These are phyloP conservation scores for Eurytoma adleriae DNA, from an alignment of 2,888 invertebrate species.

Conservation along the genomic window DNA sequence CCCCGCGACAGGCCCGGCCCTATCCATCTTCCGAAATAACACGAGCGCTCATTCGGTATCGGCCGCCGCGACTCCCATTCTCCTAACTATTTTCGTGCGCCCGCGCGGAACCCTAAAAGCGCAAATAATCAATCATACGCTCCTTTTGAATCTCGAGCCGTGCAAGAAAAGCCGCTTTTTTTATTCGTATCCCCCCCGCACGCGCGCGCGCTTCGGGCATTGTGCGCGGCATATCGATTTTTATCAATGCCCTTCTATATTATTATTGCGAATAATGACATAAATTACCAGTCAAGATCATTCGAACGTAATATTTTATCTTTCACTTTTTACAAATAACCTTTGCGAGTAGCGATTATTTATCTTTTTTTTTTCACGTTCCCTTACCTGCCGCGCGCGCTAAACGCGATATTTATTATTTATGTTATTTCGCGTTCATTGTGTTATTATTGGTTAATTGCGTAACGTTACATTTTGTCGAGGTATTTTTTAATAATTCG, in stretches of 20 bases:
- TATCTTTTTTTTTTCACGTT: no score
- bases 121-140: slow-evolving; percentile 53
- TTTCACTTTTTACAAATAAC: slow-evolving; percentile 3
- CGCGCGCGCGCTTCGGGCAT: slow-evolving; percentile 2
- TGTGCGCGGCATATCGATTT: slow-evolving; percentile 44
- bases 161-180: not conserved
- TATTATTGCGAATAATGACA: slow-evolving; percentile 54
- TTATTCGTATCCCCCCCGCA: slow-evolving; percentile 25
- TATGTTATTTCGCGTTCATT: not conserved
- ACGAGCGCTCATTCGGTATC: slow-evolving; percentile 48
- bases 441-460: no score
- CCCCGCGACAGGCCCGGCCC: slow-evolving; percentile 26
- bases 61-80: slow-evolving; percentile 26
- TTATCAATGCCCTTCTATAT: slow-evolving; percentile 49
- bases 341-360: no score
- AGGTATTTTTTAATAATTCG: no score
- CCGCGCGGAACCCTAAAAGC: slow-evolving; percentile 41
- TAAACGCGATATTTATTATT: not conserved
- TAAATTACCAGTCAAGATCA: slow-evolving; percentile 39
- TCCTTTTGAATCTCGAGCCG: slow-evolving; percentile 45
- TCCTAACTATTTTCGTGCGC: slow-evolving; percentile 49
- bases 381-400: no score
- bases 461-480: no score
- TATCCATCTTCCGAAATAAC: slow-evolving; percentile 54
- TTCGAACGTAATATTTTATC: slow-evolving; percentile 44